Evolutionary conservation across 2,797 vertebrate genomes (phyloP), one percentile per base, ranked within the genome.

Genomic region (Sebastes trivittatus): DNA sequence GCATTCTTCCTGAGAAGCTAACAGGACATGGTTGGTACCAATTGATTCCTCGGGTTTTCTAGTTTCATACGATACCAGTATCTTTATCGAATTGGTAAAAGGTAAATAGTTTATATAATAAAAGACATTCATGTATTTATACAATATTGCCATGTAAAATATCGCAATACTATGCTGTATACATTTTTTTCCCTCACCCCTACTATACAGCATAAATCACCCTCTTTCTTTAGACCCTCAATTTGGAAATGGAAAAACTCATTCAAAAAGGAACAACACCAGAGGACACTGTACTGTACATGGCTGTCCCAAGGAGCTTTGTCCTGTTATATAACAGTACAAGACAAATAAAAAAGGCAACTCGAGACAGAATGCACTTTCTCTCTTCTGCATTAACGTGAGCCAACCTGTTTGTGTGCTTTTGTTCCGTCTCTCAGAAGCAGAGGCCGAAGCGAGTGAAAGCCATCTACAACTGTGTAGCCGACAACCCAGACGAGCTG

Each of bases 401-500:
- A 38, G 11, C 16, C 46, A 71, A 46, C 16, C 11, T 2, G 13
- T 83, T 11, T 69, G 9, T 56, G 7, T 58, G 59, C 62, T 86
- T 23, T 62, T 2, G 1, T 34, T 18, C 23, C 3, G 22, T 83
- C 49, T 94, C 88, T 64, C 94, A 98, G 97, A 98, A 97, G 91
- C 95, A 96, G 72, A 97, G 96, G 92, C 98, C 97, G 18, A 99
- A 98, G 94, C 95, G 98, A 75, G 98, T 99, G 77, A 99, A 99
- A 93, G 98, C 98, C 68, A 97, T 99, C 77, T 99, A 99, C 90
- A 98, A 99, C 95, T 99, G 98, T 49, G 91, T 96, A 49, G 98
- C 98, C 0, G 98, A 99, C 95, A 99, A 99, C 93, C 98, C 98
- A 0, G 98, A 99, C 5, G 98, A 99, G 93, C 93, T 99, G 86